Evolutionary conservation across 1,140 invertebrate genomes (phyloP).

Genomic region (Hydropsyche tenuis): DNA sequence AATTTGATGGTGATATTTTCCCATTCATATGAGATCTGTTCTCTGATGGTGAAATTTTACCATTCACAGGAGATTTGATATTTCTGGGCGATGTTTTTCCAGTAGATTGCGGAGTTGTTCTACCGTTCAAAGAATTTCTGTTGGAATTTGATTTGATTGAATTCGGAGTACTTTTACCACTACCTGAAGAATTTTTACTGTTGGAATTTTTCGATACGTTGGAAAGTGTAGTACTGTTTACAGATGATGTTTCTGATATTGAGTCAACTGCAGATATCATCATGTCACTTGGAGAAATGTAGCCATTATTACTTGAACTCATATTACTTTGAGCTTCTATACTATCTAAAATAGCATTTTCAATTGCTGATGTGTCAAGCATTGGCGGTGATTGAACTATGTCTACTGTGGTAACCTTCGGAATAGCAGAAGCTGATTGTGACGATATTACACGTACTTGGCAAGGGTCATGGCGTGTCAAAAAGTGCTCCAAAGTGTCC

Average conservation of each 20-base stretch:
- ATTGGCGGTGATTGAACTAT: constrained; percentile 56
- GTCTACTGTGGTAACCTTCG: constrained; percentile 54
- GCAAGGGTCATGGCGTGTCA: constrained; percentile 89
- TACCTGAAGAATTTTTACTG: constrained; percentile 25
- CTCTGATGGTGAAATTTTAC: constrained; percentile 24
- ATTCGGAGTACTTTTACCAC: constrained; percentile 37
- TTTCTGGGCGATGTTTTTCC: constrained; percentile 43
- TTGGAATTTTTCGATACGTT: constrained; percentile 34
- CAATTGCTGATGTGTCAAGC: constrained; percentile 24
- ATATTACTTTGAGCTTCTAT: constrained; percentile 39
- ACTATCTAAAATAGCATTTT: constrained; percentile 37
- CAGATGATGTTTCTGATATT: constrained; percentile 40
- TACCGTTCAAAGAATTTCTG: constrained; percentile 37
- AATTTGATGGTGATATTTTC: constrained; percentile 47
- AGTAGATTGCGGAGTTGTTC: constrained; percentile 41
- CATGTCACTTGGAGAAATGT: constrained; percentile 43
- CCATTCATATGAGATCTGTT: constrained; percentile 6
- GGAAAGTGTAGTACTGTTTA: constrained; percentile 30
- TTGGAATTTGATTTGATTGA: constrained; percentile 34
- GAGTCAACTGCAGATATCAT: constrained; percentile 53
- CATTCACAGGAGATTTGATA: constrained; percentile 34
- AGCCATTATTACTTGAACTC: constrained; percentile 37
- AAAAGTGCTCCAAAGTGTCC: constrained; percentile 92
- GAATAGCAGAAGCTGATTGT: constrained; percentile 53
- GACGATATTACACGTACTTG: constrained; percentile 74